Evolutionary conservation across 2,797 vertebrate genomes (phyloP).

Genomic region (Caiman crocodilus): DNA sequence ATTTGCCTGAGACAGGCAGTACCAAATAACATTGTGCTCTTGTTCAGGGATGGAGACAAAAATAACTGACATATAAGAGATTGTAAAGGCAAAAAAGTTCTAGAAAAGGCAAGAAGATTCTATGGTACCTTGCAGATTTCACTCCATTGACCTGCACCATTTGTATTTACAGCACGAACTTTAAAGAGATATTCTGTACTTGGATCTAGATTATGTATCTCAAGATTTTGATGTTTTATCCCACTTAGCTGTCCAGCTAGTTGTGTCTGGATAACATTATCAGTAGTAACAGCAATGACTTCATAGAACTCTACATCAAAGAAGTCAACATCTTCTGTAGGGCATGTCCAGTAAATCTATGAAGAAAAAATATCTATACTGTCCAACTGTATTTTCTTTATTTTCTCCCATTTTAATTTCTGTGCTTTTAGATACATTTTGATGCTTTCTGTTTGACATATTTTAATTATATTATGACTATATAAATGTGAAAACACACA

Average conservation of each 20-base stretch:
- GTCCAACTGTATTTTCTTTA: not conserved
- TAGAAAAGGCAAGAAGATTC: not conserved
- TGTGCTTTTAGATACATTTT: not conserved
- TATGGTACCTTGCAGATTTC: constrained; percentile 75
- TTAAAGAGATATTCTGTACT: constrained; percentile 77
- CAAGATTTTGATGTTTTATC: constrained; percentile 74
- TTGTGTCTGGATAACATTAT: constrained; percentile 55
- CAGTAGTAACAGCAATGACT: constrained; percentile 24
- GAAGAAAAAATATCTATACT: not conserved
- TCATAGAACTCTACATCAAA: constrained; percentile 79
- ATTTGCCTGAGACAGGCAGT: not conserved
- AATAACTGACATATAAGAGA: not conserved
- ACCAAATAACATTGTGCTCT: not conserved
- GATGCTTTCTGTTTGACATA: not conserved
- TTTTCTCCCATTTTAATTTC: not conserved
- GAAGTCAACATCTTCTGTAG: constrained; percentile 69
- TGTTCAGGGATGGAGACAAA: not conserved
- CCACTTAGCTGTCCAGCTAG: constrained; percentile 72
- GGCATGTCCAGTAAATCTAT: constrained; percentile 79
- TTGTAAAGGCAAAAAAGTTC: not conserved
- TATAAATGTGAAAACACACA: not conserved
- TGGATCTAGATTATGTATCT: constrained; percentile 71
- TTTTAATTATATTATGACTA: not conserved
- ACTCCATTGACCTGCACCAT: constrained; percentile 72
- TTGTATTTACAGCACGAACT: constrained; percentile 72